phyloP scores from a whole-genome alignment of 2,797 vertebrate genomes.

The Xiphorhynchus erythropygius region DNA sequence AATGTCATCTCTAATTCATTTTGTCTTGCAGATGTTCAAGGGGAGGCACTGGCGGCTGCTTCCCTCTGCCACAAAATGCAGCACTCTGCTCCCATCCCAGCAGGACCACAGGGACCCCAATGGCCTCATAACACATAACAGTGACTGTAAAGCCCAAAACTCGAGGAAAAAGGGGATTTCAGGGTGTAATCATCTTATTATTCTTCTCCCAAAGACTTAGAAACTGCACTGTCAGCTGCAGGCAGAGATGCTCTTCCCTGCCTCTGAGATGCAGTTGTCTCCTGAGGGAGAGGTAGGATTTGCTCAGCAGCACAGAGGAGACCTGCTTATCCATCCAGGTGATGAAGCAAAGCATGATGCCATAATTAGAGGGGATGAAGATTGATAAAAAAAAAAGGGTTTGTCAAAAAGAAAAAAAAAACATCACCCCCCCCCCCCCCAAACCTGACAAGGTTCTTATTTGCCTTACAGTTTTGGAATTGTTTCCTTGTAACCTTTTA shows the following conservation, averaged over 20 bases:
- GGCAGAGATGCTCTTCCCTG: not conserved
- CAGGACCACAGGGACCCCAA: accelerated
- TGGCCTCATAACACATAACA: accelerated
- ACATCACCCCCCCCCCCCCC: too few relatives aligned
- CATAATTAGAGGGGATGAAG: not conserved
- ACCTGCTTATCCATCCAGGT: not conserved
- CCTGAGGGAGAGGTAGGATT: not conserved
- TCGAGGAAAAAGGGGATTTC: not conserved
- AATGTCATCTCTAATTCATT: constrained; percentile 4
- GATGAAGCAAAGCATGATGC: not conserved
- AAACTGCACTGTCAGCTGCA: not conserved
- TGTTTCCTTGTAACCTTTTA: not conserved
- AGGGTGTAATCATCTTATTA: not conserved
- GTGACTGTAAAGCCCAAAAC: not conserved
- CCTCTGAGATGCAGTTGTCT: not conserved
- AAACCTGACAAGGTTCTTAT: not conserved
- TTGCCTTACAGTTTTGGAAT: not conserved
- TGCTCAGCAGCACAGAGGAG: not conserved
- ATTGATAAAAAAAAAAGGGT: not conserved
- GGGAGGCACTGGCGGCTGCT: not conserved
- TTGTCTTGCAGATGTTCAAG: not conserved
- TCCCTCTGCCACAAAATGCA: not conserved
- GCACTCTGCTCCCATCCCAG: not conserved
- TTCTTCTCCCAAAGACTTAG: not conserved
- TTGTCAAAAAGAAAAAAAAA: not conserved